phyloP scores from a whole-genome alignment of 1,140 invertebrate genomes.

The Phthorimaea operculella region DNA sequence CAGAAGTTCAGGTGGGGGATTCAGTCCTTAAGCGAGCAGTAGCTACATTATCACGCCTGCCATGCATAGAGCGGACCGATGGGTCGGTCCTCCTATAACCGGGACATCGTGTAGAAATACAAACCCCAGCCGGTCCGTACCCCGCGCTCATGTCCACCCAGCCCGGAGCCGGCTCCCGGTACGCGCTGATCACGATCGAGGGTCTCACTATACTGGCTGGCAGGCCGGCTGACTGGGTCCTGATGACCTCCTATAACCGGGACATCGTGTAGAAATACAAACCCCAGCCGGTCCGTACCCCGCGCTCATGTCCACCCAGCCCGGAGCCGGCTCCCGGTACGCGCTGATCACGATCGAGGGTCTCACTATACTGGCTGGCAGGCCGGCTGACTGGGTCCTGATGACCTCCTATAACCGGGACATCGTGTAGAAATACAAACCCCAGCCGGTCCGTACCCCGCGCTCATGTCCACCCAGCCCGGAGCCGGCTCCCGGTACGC shows the following conservation, averaged over 20 bases:
- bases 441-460: background rate
- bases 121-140: conserved; percentile 8
- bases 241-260: conserved; percentile 76
- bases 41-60: no score
- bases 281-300: conserved; percentile 6
- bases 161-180: conserved; percentile 15
- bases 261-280: conserved; percentile 82
- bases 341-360: conserved; percentile 69
- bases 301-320: conserved; percentile 15
- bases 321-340: conserved; percentile 14
- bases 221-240: conserved; percentile 70
- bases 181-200: conserved; percentile 61
- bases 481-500: conserved; percentile 13
- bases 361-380: conserved; percentile 79
- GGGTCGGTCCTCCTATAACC: no score
- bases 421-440: conserved; percentile 80
- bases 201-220: conserved; percentile 79
- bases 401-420: conserved; percentile 79
- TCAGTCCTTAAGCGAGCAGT: no score
- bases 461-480: conserved; percentile 16
- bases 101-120: no score
- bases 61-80: no score
- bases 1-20: no score
- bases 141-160: conserved; percentile 14
- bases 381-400: conserved; percentile 64